Evolutionary conservation across 2,113 vertebrate species (phyloP).

Genomic region (Apteryx mantelli): DNA sequence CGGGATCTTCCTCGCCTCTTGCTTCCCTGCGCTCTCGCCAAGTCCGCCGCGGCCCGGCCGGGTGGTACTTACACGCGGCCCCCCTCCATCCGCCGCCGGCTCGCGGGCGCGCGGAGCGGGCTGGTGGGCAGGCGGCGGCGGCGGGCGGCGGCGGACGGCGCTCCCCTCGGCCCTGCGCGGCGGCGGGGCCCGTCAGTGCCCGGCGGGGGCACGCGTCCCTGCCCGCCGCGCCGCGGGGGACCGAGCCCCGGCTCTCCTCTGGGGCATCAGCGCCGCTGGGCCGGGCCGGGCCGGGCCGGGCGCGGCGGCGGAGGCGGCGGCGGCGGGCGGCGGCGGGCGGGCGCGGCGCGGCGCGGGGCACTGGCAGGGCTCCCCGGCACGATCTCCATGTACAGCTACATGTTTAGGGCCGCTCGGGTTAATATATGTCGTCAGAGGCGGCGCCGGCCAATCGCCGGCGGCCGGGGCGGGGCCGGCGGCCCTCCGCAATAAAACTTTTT

Average conservation of each 20-base stretch:
- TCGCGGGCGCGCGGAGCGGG: not conserved
- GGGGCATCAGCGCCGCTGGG: too few species aligned
- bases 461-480: conserved; percentile 74
- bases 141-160: not conserved
- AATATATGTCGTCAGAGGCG: conserved; percentile 90
- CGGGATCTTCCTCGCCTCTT: conserved; percentile 1
- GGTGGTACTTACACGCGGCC: not conserved
- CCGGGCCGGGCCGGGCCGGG: too few species aligned
- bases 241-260: too few species aligned
- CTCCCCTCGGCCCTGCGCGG: too few species aligned
- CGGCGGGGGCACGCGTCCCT: too few species aligned
- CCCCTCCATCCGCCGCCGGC: not conserved
- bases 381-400: conserved; percentile 89
- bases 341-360: too few species aligned
- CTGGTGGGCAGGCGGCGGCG: not conserved
- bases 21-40: not conserved
- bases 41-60: not conserved
- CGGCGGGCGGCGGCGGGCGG: too few species aligned
- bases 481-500: conserved; percentile 81
- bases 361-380: conserved; percentile 75
- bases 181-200: too few species aligned
- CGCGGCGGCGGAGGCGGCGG: too few species aligned
- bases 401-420: conserved; percentile 87
- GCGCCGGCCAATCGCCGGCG: conserved; percentile 76
- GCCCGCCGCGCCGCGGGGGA: too few species aligned